phyloP scores from a whole-genome alignment of 2,113 vertebrate genomes.

The Perca fluviatilis region DNA sequence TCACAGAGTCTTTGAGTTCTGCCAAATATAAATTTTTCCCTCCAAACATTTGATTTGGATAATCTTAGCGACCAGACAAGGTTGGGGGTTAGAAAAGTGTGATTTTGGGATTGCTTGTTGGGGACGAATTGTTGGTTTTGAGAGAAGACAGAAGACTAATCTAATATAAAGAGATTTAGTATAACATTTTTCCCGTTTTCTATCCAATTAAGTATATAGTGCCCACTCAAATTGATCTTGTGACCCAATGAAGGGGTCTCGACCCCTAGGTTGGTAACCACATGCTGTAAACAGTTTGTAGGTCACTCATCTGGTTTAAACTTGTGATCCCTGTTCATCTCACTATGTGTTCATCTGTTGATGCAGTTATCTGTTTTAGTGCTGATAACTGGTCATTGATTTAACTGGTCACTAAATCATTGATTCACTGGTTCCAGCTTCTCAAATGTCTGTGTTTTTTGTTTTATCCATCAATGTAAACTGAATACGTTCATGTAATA shows the following conservation, averaged over 20 bases:
- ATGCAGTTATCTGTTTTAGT: background rate
- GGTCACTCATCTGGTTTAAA: slow-evolving; percentile 24
- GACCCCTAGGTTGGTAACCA: background rate
- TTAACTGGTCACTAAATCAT: no score
- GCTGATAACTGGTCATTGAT: background rate
- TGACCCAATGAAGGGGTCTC: background rate
- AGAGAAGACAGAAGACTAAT: background rate
- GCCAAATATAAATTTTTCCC: background rate
- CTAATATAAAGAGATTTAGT: background rate
- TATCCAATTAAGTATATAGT: no score
- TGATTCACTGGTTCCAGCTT: no score
- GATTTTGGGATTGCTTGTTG: no score
- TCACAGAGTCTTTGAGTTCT: background rate
- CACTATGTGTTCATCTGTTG: background rate
- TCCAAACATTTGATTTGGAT: background rate
- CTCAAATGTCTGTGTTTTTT: background rate
- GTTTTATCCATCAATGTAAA: background rate
- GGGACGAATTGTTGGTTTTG: no score
- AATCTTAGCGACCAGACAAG: background rate
- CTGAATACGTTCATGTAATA: background rate
- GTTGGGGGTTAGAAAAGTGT: no score
- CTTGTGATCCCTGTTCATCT: no score
- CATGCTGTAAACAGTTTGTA: background rate
- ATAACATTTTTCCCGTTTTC: no score
- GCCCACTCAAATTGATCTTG: background rate